Percentiles rank a stretch among this genome's conserved stretches.
Evolutionary conservation across 2,113 vertebrate genomes (phyloP).

Genomic region (Leuciscus idus): DNA sequence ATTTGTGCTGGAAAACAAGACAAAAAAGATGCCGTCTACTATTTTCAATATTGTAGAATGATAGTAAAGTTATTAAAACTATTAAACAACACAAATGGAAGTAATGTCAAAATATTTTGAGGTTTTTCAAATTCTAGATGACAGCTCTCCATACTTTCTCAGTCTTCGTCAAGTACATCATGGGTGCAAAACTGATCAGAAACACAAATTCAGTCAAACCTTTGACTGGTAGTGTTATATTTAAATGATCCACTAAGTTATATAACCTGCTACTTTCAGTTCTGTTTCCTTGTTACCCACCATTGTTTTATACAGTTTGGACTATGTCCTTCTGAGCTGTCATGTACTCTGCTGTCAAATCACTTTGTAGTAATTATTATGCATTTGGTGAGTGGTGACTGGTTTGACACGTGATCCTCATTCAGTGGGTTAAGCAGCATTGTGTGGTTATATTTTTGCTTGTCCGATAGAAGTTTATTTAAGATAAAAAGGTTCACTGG

Average conservation of each 20-base stretch:
- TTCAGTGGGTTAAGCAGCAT: neutral
- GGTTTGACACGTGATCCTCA: constrained; percentile 3
- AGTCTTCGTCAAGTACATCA: neutral
- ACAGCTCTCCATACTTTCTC: neutral
- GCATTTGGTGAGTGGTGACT: neutral
- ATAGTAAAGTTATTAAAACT: neutral
- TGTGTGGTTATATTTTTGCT: neutral
- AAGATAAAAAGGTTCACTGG: neutral
- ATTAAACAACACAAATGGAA: neutral
- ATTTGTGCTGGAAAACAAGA: too few relatives aligned
- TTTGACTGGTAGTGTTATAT: neutral
- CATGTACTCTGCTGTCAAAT: constrained; percentile 6
- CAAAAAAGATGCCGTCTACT: too few relatives aligned
- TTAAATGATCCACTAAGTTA: constrained; percentile 20
- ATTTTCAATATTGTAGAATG: neutral
- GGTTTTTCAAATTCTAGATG: neutral
- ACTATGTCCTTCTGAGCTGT: constrained; percentile 60
- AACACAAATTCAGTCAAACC: neutral
- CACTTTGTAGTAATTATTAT: constrained; percentile 2
- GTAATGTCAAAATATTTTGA: neutral
- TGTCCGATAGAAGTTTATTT: neutral
- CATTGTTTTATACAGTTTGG: constrained; percentile 62
- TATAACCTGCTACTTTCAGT: neutral
- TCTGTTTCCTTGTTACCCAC: constrained; percentile 18
- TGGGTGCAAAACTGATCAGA: too few relatives aligned